Conservation (phyloP, 2,797 vertebrate genomes). For the Phaenicophaeus curvirostris region DNA sequence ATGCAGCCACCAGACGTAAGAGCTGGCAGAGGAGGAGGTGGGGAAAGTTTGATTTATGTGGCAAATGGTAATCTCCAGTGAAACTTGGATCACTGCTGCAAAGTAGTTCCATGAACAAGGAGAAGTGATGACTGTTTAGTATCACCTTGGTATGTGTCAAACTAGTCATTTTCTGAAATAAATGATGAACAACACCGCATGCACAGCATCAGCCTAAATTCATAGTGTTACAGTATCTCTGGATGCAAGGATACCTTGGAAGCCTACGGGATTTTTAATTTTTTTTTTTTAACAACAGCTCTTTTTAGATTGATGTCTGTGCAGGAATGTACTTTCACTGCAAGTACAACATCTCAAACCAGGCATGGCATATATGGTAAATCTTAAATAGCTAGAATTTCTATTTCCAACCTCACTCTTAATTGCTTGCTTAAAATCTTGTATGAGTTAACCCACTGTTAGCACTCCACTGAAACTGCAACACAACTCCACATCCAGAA, state of each 20-base stretch:
- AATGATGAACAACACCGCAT: not conserved
- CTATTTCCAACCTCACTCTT: not conserved
- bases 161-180: not conserved
- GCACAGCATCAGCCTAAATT: not conserved
- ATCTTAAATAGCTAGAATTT: not conserved
- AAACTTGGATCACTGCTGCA: not conserved
- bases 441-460: conserved; percentile 36
- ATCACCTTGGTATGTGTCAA: not conserved
- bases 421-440: conserved; percentile 47
- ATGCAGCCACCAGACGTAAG: not conserved
- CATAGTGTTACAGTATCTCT: not conserved
- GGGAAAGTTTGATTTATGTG: not conserved
- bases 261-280: not conserved
- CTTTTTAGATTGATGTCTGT: not conserved
- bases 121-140: not conserved
- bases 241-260: not conserved
- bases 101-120: not conserved
- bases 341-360: not conserved
- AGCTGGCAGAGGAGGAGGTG: not conserved
- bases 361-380: not conserved
- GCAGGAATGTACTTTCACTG: not conserved
- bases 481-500: not conserved
- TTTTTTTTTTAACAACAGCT: not conserved
- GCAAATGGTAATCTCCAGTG: not conserved
- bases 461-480: not conserved